Evolutionary conservation across 1,140 invertebrate genomes (phyloP), one percentile per base, ranked within the genome.

Genomic region (Drosophila carrolli): DNA sequence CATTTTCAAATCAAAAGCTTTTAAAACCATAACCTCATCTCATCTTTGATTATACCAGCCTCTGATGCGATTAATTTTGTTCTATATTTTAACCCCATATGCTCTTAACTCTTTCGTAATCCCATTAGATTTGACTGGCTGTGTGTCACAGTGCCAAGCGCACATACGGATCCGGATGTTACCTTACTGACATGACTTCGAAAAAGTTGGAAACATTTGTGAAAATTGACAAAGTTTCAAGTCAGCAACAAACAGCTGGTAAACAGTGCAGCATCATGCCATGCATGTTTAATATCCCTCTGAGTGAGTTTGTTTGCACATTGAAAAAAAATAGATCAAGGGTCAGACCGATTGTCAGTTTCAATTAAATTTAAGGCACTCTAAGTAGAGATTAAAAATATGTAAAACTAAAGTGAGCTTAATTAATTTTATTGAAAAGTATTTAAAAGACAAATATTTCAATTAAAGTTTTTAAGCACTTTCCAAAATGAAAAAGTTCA

Each of bases 221-320:
- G 61, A 58, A 78, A 78, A 79, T 79, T 79, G 76, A 79, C 77
- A 79, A 79, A 79, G 70, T 79, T 79, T 80, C 35, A 53, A 57
- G 58, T 56, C 51, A 29, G 71, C 71, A 74, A 62, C 71, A 74
- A 74, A 73, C 68, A 60, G 56, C 51, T 66, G 75, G 76, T 73
- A 78, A 78, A 78, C 75, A 78, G 37, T 46, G 67, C 75, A 57
- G 57, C 75, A 50, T 23, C 65, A 59, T 65, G 63, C 35, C 67
- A 78, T 60, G 67, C 76, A 73, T 78, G 67, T 56, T 54, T 79
- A 79, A 79, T 74, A 51, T 54, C 44, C 10, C 48, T 47, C 48
- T 38, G 10, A 53, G 47, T 19, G 32, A 32, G 46, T 13, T 50
- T 46, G 11, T 29, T 32, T 38, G 13, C 46, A 27, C 65, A 66